Percentiles rank a stretch among this genome's conserved stretches.
Evolutionary conservation across 2,888 invertebrate genomes (phyloP).

Genomic region (Diadromus collaris): DNA sequence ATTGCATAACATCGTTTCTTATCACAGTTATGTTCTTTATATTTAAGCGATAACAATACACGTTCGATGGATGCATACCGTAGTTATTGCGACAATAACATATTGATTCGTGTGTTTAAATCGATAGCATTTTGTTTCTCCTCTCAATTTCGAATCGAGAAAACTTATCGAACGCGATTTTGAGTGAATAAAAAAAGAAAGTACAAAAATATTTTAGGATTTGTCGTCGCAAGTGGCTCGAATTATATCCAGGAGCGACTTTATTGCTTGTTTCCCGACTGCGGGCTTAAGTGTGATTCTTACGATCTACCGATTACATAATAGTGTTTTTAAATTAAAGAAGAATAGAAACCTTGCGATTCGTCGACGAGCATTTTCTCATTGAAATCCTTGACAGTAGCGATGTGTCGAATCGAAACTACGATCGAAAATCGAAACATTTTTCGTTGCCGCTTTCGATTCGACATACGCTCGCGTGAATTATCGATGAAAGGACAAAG

Average conservation of each 20-base stretch:
- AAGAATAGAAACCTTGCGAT: slow-evolving; percentile 34
- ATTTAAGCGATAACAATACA: slow-evolving; percentile 57
- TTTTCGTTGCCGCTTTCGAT: neutral
- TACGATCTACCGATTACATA: slow-evolving; percentile 43
- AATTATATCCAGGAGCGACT: slow-evolving; percentile 2
- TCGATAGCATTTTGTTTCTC: neutral
- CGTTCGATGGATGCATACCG: slow-evolving; percentile 37
- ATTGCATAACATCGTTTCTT: slow-evolving; percentile 53
- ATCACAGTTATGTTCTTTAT: slow-evolving; percentile 63
- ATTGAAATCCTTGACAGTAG: slow-evolving; percentile 9
- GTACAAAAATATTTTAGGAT: slow-evolving; percentile 19
- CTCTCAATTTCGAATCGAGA: slow-evolving; percentile 1
- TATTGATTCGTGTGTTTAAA: neutral
- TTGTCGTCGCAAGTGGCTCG: slow-evolving; percentile 13
- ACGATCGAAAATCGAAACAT: neutral
- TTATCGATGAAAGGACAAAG: slow-evolving; percentile 19
- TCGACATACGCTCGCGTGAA: neutral
- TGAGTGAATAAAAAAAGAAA: slow-evolving; percentile 4
- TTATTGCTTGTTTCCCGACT: slow-evolving; percentile 45
- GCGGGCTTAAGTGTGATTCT: slow-evolving; percentile 45
- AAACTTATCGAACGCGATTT: neutral
- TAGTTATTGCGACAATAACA: slow-evolving; percentile 24
- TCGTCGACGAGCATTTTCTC: slow-evolving; percentile 12
- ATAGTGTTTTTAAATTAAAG: slow-evolving; percentile 41
- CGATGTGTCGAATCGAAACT: neutral